Evolutionary conservation across 2,888 invertebrate genomes (phyloP), one percentile per base, ranked within the genome.

Genomic region (Lycia hirtaria): DNA sequence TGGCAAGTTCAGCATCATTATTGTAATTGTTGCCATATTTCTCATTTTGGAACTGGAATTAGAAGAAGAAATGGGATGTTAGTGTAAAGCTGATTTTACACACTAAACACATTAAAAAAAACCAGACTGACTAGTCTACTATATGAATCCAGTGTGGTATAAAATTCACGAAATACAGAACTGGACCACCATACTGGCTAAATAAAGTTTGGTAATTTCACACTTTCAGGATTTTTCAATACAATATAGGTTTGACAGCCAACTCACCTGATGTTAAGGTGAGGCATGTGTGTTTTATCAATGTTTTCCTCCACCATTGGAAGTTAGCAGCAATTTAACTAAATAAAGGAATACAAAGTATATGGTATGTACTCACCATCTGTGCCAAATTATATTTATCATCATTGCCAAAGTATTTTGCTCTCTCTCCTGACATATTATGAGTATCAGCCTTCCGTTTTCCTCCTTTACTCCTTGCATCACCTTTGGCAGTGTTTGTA

Each of bases 381-480:
- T 97, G 94, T 78, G 96, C 94, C 30, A 98, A 93, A 50, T 96
- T 95, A 83, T 96, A 96, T 78, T 96, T 96, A 80, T 98, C 97
- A 91, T 98, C 98, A 90, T 98, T 97, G 3, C 96, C 95, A 89
- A 97, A 98, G 87, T 97, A 98, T 55, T 96, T 94, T 3, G 94
- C 93, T 65, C 98, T 93, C 76, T 97, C 93, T 6, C 95, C 95
- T 60, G 94, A 93, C 44, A 86, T 81, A n/a, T n/a, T n/a, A 75
- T 98, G 96, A 3, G 97, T 98, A 67, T 95, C 94, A 26, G 93
- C 86, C 75, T 93, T 94, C 57, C 94, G 92, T 73, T 92, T 93
- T 7, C 83, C 83, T 53, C 85, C 79, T 62, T 88, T 92, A 65
- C 87, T 85, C 71, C 73, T 88, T 10, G 80, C 81, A 77, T 88